phyloP scores from a whole-genome alignment of 1,140 invertebrate species.

The Neodiprion fabricii region DNA sequence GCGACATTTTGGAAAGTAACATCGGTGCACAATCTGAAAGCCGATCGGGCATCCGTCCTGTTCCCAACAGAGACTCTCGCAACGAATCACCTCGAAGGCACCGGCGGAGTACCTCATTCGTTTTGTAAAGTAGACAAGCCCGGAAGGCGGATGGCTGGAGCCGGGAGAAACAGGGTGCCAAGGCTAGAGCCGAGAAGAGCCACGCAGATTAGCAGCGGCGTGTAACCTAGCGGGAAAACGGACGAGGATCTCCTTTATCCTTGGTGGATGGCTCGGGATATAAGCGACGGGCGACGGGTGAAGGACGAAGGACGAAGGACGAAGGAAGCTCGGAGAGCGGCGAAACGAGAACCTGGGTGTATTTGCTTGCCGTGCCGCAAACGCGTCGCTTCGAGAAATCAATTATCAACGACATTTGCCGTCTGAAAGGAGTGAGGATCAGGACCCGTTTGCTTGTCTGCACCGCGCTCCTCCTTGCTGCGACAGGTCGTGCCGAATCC shows the following conservation, averaged over 20 bases:
- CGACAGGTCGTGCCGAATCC: too few relatives aligned
- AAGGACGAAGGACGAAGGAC: not conserved
- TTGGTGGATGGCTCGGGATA: not conserved
- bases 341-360: not conserved
- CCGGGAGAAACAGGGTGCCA: not conserved
- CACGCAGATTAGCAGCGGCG: constrained; percentile 6
- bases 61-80: not conserved
- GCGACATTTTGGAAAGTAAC: not conserved
- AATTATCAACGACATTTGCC: not conserved
- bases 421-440: not conserved
- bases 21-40: not conserved
- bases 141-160: not conserved
- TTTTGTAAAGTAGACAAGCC: constrained; percentile 7
- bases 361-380: not conserved
- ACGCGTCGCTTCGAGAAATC: not conserved
- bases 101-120: constrained; percentile 1
- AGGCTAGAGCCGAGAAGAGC: not conserved
- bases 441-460: not conserved
- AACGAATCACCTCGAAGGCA: constrained; percentile 6
- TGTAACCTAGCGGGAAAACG: constrained; percentile 4
- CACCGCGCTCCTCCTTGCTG: not conserved
- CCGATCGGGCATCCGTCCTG: constrained; percentile 1
- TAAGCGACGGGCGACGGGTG: not conserved
- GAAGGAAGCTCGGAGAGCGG: not conserved
- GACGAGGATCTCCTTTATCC: constrained; percentile 2